Conservation (phyloP, 1,140 invertebrate genomes). For the Aphis craccivora region DNA sequence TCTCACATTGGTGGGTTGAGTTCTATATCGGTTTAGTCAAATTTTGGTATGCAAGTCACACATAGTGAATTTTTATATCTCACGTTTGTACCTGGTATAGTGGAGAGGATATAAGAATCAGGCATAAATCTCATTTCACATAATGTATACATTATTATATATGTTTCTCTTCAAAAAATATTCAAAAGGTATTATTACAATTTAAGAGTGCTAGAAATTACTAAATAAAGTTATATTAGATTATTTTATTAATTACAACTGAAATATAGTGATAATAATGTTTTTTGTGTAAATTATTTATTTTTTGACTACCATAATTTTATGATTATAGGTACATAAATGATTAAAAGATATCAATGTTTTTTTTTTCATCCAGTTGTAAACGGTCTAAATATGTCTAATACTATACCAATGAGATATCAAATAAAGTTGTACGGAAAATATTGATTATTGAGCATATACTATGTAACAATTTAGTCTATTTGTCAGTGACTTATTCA, state of each 20-base stretch:
- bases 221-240: neutral
- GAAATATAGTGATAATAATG: neutral
- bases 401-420: too few species aligned
- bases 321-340: too few species aligned
- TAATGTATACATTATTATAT: neutral
- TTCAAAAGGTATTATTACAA: neutral
- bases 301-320: neutral
- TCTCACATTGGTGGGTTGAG: neutral
- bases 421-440: too few species aligned
- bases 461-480: too few species aligned
- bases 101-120: neutral
- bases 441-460: too few species aligned
- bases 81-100: neutral
- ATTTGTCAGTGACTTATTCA: too few species aligned
- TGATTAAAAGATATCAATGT: too few species aligned
- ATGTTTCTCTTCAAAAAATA: neutral
- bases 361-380: too few species aligned
- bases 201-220: neutral
- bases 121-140: neutral
- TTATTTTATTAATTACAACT: neutral
- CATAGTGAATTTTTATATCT: neutral
- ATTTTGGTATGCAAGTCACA: neutral
- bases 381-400: too few species aligned
- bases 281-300: neutral
- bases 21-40: neutral